Percentiles rank a stretch among this genome's conserved stretches.
phyloP scores from a whole-genome alignment of 2,888 invertebrate species.

The Conus canariensis region DNA sequence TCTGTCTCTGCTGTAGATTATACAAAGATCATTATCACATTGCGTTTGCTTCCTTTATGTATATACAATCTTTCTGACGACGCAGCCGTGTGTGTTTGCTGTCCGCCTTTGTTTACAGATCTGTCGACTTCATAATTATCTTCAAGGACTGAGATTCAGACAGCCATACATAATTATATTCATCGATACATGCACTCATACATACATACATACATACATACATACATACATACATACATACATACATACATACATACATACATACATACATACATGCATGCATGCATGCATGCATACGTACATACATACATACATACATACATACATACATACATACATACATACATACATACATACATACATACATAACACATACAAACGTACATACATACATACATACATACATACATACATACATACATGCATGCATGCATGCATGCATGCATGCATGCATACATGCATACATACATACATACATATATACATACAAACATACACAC shows the following conservation, averaged over 20 bases:
- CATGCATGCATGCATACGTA: too few species aligned
- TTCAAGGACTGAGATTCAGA: background rate
- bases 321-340: background rate
- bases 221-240: background rate
- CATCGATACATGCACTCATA: background rate
- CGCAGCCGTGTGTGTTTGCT: too few species aligned
- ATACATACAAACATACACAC: too few species aligned
- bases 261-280: background rate
- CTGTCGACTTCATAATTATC: too few species aligned
- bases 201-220: constrained; percentile 4
- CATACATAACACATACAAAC: background rate
- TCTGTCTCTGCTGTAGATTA: too few species aligned
- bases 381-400: constrained; percentile 5
- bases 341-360: background rate
- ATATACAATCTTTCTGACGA: too few species aligned
- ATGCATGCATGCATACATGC: too few species aligned
- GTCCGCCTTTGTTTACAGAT: too few species aligned
- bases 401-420: background rate
- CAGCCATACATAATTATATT: background rate
- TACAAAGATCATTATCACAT: too few species aligned
- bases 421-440: too few species aligned
- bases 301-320: background rate
- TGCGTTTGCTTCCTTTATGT: too few species aligned
- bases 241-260: background rate
- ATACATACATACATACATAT: too few species aligned